These are phyloP conservation scores for Meta bourneti DNA, from an alignment of 2,888 invertebrate genomes.

Conservation along the genomic window DNA sequence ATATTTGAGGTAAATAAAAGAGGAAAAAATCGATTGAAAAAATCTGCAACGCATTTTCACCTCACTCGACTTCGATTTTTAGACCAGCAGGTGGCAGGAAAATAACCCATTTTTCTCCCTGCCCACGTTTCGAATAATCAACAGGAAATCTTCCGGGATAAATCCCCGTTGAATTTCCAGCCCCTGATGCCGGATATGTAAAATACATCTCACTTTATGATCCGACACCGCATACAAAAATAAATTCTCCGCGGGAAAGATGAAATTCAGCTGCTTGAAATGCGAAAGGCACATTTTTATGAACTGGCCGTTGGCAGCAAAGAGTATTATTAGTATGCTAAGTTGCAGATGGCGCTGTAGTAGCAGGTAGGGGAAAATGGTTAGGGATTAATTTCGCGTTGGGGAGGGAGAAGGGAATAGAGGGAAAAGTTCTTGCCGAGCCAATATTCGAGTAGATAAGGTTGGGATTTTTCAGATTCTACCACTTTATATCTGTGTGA, in stretches of 20 bases:
- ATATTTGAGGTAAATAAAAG: not conserved
- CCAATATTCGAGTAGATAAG: slow-evolving; percentile 37
- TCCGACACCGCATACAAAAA: not conserved
- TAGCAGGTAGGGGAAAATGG: not conserved
- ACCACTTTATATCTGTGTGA: not conserved
- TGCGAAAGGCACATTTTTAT: slow-evolving; percentile 33
- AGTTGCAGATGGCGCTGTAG: slow-evolving; percentile 33
- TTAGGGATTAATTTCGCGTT: slow-evolving; percentile 62
- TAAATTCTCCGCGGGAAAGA: not conserved
- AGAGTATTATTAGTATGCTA: slow-evolving; percentile 58
- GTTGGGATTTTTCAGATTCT: not conserved
- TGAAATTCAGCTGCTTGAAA: not conserved
- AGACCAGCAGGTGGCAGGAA: not conserved
- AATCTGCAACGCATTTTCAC: not conserved
- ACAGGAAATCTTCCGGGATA: not conserved
- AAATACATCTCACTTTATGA: slow-evolving; percentile 31
- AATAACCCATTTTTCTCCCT: not conserved
- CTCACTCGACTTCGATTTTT: not conserved
- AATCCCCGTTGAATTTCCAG: too few relatives aligned
- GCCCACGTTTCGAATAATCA: not conserved
- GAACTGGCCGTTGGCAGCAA: slow-evolving; percentile 18
- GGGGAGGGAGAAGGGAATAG: not conserved
- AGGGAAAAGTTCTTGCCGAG: not conserved
- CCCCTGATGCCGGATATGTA: not conserved
- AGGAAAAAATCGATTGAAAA: not conserved